Percentiles rank a stretch among this genome's conserved stretches.
These are phyloP conservation scores for Cerastis leucographa DNA, from an alignment of 2,888 invertebrate genomes.

Conservation along the genomic window DNA sequence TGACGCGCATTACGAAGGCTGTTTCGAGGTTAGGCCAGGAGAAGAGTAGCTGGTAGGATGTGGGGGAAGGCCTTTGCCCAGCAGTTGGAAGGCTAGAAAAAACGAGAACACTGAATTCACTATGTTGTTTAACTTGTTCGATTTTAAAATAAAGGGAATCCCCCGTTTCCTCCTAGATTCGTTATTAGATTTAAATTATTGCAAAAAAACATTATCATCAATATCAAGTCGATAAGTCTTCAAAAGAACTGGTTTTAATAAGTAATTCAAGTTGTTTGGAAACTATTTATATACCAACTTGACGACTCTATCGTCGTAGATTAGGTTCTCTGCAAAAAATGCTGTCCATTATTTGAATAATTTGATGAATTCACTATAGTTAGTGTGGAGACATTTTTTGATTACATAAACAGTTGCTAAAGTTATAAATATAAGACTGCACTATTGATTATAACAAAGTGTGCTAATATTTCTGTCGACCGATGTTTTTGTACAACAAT, in stretches of 20 bases:
- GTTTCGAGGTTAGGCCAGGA: no score
- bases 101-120: neutral
- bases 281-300: constrained; percentile 19
- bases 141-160: neutral
- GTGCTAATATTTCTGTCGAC: constrained; percentile 37
- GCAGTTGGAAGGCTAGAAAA: no score
- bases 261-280: neutral
- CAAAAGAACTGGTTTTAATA: constrained; percentile 12
- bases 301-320: constrained; percentile 19
- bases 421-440: constrained; percentile 32
- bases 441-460: constrained; percentile 36
- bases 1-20: no score
- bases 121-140: neutral
- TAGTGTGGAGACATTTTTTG: constrained; percentile 21
- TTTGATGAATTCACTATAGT: constrained; percentile 33
- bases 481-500: constrained; percentile 36
- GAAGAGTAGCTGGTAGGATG: no score
- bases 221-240: constrained; percentile 14
- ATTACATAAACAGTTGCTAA: constrained; percentile 51
- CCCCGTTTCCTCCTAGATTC: neutral
- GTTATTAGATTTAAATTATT: neutral
- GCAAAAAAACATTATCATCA: neutral
- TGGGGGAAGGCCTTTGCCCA: no score
- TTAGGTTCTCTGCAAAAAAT: constrained; percentile 24
- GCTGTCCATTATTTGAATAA: constrained; percentile 16